Evolutionary conservation across 1,140 invertebrate species (phyloP).

Genomic region (Drosophila nebulosa): DNA sequence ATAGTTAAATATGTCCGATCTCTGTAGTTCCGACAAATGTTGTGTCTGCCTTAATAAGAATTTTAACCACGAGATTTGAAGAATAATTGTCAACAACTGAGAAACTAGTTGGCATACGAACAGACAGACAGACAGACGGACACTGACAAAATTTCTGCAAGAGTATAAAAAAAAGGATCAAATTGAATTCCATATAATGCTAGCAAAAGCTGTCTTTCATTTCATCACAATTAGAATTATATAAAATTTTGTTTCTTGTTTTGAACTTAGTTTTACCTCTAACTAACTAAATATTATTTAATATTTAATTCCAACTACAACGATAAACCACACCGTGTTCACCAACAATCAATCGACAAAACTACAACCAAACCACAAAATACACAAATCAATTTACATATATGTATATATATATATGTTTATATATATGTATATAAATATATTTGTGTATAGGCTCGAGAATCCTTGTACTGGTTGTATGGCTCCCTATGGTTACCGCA

Average conservation of each 20-base stretch:
- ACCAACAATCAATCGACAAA: conserved; percentile 13
- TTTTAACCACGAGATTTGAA: no score
- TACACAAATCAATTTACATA: neutral
- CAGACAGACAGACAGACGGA: no score
- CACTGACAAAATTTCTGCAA: no score
- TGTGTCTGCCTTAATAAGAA: no score
- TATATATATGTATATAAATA: neutral
- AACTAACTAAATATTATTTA: conserved; percentile 35
- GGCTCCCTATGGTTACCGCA: conserved; percentile 85
- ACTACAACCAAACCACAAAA: neutral
- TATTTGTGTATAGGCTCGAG: conserved; percentile 55
- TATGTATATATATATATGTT: neutral
- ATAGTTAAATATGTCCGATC: no score
- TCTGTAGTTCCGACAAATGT: no score
- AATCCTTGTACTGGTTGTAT: conserved; percentile 82
- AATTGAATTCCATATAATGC: no score
- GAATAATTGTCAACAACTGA: no score
- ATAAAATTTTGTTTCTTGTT: neutral
- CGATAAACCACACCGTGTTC: conserved; percentile 1
- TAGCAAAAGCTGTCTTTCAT: neutral
- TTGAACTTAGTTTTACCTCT: conserved; percentile 8
- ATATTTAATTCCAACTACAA: conserved; percentile 18
- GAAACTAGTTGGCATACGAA: no score
- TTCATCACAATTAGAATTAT: neutral
- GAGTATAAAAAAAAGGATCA: no score